These are phyloP conservation scores for Asobara japonica DNA, from an alignment of 1,140 invertebrate species.

Conservation along the genomic window DNA sequence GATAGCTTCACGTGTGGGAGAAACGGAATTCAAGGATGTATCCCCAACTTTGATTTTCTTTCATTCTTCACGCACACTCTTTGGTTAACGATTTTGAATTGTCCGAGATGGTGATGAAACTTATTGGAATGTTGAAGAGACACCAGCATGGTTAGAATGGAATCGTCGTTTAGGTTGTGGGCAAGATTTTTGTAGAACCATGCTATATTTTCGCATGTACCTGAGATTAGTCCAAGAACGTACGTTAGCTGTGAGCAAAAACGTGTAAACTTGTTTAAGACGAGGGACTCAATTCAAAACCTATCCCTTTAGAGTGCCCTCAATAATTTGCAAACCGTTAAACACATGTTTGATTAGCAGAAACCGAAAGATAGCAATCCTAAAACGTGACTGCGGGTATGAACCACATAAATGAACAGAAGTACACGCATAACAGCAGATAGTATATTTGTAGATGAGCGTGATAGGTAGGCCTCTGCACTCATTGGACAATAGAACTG, in stretches of 20 bases:
- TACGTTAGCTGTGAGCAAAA: too few relatives aligned
- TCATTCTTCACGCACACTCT: conserved; percentile 10
- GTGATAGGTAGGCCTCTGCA: conserved; percentile 36
- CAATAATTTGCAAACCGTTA: not conserved
- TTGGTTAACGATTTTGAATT: not conserved
- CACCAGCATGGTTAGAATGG: too few relatives aligned
- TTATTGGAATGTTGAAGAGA: too few relatives aligned
- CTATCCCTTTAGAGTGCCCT: too few relatives aligned
- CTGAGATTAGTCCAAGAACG: too few relatives aligned
- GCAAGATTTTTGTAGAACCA: too few relatives aligned
- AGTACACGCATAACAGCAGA: conserved; percentile 45
- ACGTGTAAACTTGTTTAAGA: too few relatives aligned
- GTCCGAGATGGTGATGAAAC: too few relatives aligned
- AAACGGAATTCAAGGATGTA: conserved; percentile 6
- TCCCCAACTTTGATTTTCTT: not conserved
- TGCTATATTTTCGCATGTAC: too few relatives aligned
- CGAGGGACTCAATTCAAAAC: too few relatives aligned
- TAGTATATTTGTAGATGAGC: conserved; percentile 57
- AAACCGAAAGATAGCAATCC: not conserved
- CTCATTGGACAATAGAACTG: conserved; percentile 8
- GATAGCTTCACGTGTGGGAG: conserved; percentile 63
- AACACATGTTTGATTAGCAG: conserved; percentile 1
- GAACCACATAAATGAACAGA: conserved; percentile 48
- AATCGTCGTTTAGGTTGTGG: too few relatives aligned
- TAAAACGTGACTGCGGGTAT: conserved; percentile 19